Evolutionary conservation across 2,888 invertebrate genomes (phyloP).

Genomic region (Philhelius pedissequus): DNA sequence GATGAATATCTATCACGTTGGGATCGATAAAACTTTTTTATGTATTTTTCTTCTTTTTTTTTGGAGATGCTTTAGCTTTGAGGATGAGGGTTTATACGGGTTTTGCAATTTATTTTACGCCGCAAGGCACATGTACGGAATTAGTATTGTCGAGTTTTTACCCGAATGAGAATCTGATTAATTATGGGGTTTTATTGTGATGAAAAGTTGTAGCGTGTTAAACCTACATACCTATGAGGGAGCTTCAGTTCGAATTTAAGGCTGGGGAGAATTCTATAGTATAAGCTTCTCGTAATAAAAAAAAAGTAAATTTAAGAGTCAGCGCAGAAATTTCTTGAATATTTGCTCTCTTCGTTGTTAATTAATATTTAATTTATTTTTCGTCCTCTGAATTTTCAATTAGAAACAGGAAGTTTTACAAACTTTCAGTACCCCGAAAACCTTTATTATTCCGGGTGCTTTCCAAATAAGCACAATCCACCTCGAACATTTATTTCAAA

Average conservation of each 20-base stretch:
- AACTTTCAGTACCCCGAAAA: background rate
- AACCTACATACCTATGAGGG: background rate
- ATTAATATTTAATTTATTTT: too few species aligned
- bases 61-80: background rate
- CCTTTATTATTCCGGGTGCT: too few species aligned
- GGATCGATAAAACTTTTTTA: background rate
- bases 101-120: slow-evolving; percentile 5
- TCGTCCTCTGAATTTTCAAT: too few species aligned
- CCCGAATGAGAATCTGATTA: background rate
- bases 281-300: too few species aligned
- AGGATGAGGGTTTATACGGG: background rate
- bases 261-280: too few species aligned
- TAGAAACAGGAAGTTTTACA: too few species aligned
- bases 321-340: too few species aligned
- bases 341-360: too few species aligned
- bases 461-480: too few species aligned
- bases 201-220: background rate
- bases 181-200: background rate
- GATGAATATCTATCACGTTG: slow-evolving; percentile 10
- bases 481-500: too few species aligned
- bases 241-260: background rate
- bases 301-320: too few species aligned
- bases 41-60: too few species aligned
- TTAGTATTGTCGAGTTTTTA: background rate
- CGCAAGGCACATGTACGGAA: background rate